Conservation (phyloP, 2,888 invertebrate genomes). For the Drosophila mettleri region DNA sequence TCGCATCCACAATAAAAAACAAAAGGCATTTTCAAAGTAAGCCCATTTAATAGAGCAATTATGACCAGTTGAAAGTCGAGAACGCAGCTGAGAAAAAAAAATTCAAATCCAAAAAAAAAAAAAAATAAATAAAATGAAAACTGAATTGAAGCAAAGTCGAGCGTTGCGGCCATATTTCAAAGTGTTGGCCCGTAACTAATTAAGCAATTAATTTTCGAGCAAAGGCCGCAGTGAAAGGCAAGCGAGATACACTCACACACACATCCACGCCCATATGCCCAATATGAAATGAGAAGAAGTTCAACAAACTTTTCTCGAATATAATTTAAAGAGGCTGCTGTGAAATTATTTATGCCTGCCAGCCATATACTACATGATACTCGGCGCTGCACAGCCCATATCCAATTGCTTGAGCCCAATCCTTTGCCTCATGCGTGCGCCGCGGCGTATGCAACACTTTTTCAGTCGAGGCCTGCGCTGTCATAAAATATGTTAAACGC, state of each 20-base stretch:
- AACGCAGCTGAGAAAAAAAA: constrained; percentile 19
- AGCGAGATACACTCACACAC: constrained; percentile 24
- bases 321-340: constrained; percentile 62
- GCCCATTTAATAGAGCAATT: constrained; percentile 81
- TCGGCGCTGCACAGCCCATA: constrained; percentile 17
- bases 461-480: constrained; percentile 25
- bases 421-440: constrained; percentile 64
- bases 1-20: constrained; percentile 39
- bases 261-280: background rate
- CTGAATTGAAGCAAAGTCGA: constrained; percentile 46
- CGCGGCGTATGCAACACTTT: constrained; percentile 69
- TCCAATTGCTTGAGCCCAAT: constrained; percentile 47
- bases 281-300: constrained; percentile 52
- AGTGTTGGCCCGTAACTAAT: constrained; percentile 80
- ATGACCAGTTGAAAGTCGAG: constrained; percentile 74
- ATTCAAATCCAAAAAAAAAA: background rate
- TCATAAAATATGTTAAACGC: constrained; percentile 79
- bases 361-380: constrained; percentile 11
- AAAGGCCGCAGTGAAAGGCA: constrained; percentile 27
- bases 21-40: constrained; percentile 55
- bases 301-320: constrained; percentile 72
- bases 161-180: constrained; percentile 79
- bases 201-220: constrained; percentile 81
- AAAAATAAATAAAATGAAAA: constrained; percentile 22
- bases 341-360: constrained; percentile 60